Base-by-base conservation (phyloP, 2,888 invertebrate genomes). In the Myathropa florea region DNA sequence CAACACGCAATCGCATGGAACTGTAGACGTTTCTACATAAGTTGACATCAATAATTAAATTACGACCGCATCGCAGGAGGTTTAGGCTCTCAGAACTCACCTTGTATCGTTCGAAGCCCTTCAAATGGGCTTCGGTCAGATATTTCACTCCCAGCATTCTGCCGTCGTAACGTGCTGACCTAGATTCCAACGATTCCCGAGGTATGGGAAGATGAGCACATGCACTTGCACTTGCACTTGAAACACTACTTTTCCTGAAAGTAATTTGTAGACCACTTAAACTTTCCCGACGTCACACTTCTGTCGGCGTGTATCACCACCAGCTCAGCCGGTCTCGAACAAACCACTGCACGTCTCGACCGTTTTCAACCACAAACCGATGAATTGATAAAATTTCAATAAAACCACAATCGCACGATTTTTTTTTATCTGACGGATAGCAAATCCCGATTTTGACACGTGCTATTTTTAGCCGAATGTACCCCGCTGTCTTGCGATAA, bases 31-130 rank as follows among this genome's bases (percentile, higher is more conserved):
- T 28, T 21, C 28, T 10, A 24, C 57, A 18, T 18, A 18, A 26
- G 30, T 28, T 71, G 24, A 28, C 59, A 64, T 73, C 28, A 46
- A 71, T 79, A 80, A 80, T 73, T 67, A 10, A 67, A 72, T 80
- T 76, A 70, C 14, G 18, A 55, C 6, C 18, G 12, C 30, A 26
- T 23, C 60, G 12, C 46, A 46, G 18, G 46, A 1, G 18, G 18
- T 18, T 61, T 36, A 59, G 18, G 23, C 28, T 63, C n/a, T 26
- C 12, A n/a, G 2, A 28, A 89, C 91, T 90, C 85, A 93, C 93
- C 93, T 93, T 93, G 89, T 93, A 93, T 60, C 91, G 91, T 88
- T 93, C 93, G 91, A 93, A 93, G 88, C 93, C 93, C 90, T 89
- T 90, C 89, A 93, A 91, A 90, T 93, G 92, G 87, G 90, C 90